Conservation (phyloP, 2,797 vertebrate species). For the Sarcoramphus papa region DNA sequence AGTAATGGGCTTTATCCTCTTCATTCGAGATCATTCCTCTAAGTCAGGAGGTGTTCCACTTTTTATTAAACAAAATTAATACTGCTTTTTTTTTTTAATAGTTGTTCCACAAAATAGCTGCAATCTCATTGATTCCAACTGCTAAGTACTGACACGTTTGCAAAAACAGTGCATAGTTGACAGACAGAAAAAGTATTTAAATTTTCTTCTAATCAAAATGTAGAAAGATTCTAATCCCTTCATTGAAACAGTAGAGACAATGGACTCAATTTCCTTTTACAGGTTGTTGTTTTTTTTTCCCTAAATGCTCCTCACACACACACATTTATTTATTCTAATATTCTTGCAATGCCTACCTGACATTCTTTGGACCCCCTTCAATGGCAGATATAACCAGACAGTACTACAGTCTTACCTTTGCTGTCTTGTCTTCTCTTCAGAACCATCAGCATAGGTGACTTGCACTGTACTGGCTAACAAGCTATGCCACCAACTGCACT, state of each 20-base stretch:
- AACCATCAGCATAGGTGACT: neutral
- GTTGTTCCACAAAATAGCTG: neutral
- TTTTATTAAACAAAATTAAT: neutral
- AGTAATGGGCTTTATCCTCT: neutral
- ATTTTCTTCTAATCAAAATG: neutral
- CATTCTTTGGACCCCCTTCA: neutral
- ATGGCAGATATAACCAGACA: neutral
- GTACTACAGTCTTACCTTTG: neutral
- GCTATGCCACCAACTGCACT: neutral
- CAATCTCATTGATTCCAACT: neutral
- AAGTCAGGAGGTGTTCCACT: neutral
- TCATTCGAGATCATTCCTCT: neutral
- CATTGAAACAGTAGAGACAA: neutral
- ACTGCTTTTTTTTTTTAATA: neutral
- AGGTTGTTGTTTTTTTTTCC: rapidly evolving
- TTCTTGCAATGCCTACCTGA: neutral
- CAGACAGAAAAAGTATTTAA: neutral
- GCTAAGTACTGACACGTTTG: neutral
- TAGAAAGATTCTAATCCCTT: neutral
- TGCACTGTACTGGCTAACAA: neutral
- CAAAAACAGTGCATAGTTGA: neutral
- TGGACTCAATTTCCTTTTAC: neutral
- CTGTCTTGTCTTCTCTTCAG: neutral
- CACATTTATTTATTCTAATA: neutral
- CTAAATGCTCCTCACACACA: neutral